These are phyloP conservation scores for Collichthys lucidus DNA, from an alignment of 2,113 vertebrate genomes.

Conservation along the genomic window DNA sequence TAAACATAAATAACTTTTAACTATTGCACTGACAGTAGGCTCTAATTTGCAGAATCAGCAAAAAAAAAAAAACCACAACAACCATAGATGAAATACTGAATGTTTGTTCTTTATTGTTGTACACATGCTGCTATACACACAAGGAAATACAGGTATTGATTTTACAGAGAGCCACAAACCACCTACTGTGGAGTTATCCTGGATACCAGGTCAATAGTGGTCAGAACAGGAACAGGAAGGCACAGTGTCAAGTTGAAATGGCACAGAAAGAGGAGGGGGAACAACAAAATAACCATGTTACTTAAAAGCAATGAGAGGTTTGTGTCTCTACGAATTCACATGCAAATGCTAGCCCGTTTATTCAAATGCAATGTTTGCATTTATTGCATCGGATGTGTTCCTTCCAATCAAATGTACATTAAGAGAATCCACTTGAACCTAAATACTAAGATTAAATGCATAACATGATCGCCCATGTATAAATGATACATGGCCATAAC, in stretches of 20 bases:
- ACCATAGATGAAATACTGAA: constrained; percentile 38
- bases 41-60: not conserved
- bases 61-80: too few relatives aligned
- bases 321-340: constrained; percentile 59
- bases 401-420: constrained; percentile 42
- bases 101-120: constrained; percentile 79
- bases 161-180: constrained; percentile 73
- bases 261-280: constrained; percentile 60
- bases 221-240: constrained; percentile 79
- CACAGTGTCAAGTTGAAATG: constrained; percentile 81
- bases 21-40: not conserved
- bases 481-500: constrained; percentile 49
- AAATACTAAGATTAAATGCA: constrained; percentile 63
- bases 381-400: constrained; percentile 52
- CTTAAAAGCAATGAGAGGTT: constrained; percentile 50
- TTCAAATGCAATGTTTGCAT: constrained; percentile 54
- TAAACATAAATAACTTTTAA: not conserved
- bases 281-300: constrained; percentile 57
- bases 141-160: constrained; percentile 61
- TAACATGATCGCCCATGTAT: constrained; percentile 20
- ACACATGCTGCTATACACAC: constrained; percentile 81
- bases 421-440: constrained; percentile 46
- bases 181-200: constrained; percentile 76
- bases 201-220: constrained; percentile 84
- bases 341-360: constrained; percentile 68